Evolutionary conservation across 2,113 vertebrate genomes (phyloP), one percentile per base, ranked within the genome.

Genomic region (Siniperca chuatsi): DNA sequence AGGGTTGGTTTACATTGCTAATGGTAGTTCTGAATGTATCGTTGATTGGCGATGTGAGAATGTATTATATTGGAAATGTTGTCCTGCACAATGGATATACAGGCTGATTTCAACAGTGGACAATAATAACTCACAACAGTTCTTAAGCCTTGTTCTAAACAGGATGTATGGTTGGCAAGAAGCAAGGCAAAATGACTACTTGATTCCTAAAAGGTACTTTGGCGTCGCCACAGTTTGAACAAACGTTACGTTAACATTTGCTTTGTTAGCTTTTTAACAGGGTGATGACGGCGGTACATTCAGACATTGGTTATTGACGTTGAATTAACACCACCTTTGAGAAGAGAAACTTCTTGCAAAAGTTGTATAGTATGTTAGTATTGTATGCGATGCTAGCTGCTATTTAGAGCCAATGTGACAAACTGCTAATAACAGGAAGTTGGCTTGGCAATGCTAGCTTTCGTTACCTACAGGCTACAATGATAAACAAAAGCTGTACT

Each of bases 341-440:
- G 6, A 42, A 29, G 6, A 40, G 13, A 42, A 42, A 15, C 2
- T 0, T 65, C 18, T 52, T 54, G 8, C 21, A 10, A n/a, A 72
- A n/a, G 4, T 13, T 23, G 9, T 23, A 21, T 58, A 1, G 7
- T 11, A 72, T 37, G 37, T 40, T 44, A 20, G 13, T 20, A 21
- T 16, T 35, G 33, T 18, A 16, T 35, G 15, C 29, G 7, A 50
- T 23, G 44, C 12, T 40, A 72, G 11, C 54, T 40, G 18, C 9
- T 52, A 20, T 21, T 23, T 23, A 23, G 54, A 66, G 57, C 40
- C 58, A 46, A 57, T 6, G 37, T 66, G 37, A 64, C 33, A 68
- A 61, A 15, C 6, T 48, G 68, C 58, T 50, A 67, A 67, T 15
- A 58, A 79, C 67, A 81, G 40, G 79, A 80, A 82, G 68, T 75